These are phyloP conservation scores for Calidris pugnax DNA, from an alignment of 2,113 vertebrate species.

Conservation along the genomic window DNA sequence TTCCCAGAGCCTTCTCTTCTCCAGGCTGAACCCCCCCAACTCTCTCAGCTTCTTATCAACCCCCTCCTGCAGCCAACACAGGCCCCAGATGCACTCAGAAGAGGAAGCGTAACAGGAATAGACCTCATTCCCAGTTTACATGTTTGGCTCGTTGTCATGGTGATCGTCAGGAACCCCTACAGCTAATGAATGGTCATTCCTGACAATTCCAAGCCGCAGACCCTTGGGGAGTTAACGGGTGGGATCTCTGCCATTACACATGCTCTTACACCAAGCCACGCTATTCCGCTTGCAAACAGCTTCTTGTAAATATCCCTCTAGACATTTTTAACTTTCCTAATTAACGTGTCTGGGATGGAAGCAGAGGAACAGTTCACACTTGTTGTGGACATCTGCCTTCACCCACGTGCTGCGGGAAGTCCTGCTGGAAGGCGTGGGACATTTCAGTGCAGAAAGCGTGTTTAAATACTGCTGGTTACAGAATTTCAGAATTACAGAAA, in stretches of 20 bases:
- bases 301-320: not conserved
- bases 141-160: not conserved
- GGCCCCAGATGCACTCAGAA: not conserved
- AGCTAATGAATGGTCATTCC: not conserved
- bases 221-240: not conserved
- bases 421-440: not conserved
- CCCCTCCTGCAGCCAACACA: not conserved
- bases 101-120: not conserved
- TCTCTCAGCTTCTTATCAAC: not conserved
- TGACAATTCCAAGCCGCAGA: not conserved
- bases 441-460: not conserved
- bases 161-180: not conserved
- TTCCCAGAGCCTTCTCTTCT: no score
- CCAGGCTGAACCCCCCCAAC: no score
- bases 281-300: not conserved
- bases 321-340: not conserved
- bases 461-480: no score
- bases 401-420: not conserved
- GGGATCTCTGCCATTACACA: not conserved
- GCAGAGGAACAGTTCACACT: not conserved
- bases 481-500: no score
- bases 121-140: not conserved
- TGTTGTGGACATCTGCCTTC: not conserved
- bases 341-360: not conserved
- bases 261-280: not conserved